A percentile compares a stretch with the other conserved stretches of the same genome.
phyloP scores from a whole-genome alignment of 2,797 vertebrate species.

The Catamblyrhynchus diadema region DNA sequence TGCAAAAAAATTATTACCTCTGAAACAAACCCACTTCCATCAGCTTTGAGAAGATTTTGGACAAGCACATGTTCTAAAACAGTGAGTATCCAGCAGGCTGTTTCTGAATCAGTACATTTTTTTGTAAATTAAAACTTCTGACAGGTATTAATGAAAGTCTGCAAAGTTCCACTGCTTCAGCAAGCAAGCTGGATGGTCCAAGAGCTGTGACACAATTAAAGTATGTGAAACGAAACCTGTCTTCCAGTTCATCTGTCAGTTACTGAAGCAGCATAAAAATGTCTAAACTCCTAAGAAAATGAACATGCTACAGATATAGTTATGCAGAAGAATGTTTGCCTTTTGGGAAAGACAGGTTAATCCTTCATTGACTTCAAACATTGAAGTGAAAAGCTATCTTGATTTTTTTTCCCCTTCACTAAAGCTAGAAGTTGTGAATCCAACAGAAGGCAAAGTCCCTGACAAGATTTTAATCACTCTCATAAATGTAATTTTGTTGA shows the following conservation, averaged over 20 bases:
- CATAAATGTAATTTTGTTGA: neutral
- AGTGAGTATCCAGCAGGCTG: neutral
- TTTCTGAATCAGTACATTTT: neutral
- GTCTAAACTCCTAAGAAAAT: neutral
- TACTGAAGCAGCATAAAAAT: neutral
- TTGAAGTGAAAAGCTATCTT: neutral
- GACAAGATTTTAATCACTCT: neutral
- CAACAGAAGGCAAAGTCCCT: neutral
- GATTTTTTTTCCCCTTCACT: neutral
- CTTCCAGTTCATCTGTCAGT: neutral
- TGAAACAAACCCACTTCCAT: neutral
- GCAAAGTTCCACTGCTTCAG: neutral
- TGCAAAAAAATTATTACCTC: neutral
- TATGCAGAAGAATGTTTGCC: neutral
- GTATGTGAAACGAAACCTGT: neutral
- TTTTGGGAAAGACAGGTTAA: neutral
- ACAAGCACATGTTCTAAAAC: neutral
- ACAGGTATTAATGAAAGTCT: neutral
- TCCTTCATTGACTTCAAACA: neutral
- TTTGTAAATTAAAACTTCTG: neutral
- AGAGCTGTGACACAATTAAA: neutral
- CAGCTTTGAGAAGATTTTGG: neutral
- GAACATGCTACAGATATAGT: neutral
- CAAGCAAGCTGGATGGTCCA: neutral
- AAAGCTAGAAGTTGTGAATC: neutral